phyloP scores from a whole-genome alignment of 1,140 invertebrate genomes.

The Panagrolaimus sp. region DNA sequence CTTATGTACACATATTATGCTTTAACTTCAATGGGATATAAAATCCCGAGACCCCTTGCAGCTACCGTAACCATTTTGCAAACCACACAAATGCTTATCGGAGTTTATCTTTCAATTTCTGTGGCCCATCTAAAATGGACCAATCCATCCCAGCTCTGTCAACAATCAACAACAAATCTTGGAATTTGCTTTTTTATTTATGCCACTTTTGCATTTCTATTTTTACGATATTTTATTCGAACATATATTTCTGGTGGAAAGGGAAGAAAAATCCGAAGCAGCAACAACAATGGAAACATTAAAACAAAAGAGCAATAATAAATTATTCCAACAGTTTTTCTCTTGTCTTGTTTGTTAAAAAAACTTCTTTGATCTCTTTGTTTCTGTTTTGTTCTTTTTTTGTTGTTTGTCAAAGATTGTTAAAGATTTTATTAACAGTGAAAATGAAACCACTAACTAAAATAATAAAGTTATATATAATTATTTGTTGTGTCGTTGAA shows the following conservation, averaged over 20 bases:
- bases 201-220: slow-evolving; percentile 66
- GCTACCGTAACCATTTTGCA: slow-evolving; percentile 89
- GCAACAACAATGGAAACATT: too few relatives aligned
- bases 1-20: slow-evolving; percentile 95
- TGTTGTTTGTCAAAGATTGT: too few relatives aligned
- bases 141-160: slow-evolving; percentile 65
- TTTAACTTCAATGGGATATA: slow-evolving; percentile 77
- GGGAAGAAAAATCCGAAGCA: too few relatives aligned
- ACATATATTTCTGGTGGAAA: neutral
- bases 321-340: too few relatives aligned
- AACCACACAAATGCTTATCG: slow-evolving; percentile 93
- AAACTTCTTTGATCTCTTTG: too few relatives aligned
- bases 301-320: too few relatives aligned
- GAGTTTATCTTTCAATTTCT: slow-evolving; percentile 74
- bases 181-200: slow-evolving; percentile 88
- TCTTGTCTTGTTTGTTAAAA: too few relatives aligned
- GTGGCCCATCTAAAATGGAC: slow-evolving; percentile 50
- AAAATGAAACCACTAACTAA: too few relatives aligned
- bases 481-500: too few relatives aligned
- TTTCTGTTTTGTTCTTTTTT: too few relatives aligned
- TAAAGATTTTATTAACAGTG: too few relatives aligned
- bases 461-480: too few relatives aligned
- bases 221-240: slow-evolving; percentile 61
- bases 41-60: slow-evolving; percentile 73
- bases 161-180: slow-evolving; percentile 79